phyloP scores from a whole-genome alignment of 2,113 vertebrate species.

The Pelodiscus sinensis region DNA sequence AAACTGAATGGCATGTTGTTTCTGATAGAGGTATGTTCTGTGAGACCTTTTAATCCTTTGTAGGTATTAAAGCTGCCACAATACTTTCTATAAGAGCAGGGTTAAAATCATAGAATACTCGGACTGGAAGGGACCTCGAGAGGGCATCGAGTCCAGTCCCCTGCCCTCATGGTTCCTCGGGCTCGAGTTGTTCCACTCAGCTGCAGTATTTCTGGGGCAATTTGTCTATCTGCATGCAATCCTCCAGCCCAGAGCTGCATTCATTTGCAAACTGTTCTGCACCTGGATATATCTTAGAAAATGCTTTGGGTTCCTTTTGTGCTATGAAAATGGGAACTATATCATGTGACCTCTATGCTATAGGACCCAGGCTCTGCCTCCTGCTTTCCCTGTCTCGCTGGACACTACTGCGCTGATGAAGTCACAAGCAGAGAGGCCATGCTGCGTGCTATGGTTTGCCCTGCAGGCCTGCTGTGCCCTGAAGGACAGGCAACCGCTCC shows the following conservation, averaged over 20 bases:
- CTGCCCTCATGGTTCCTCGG: not conserved
- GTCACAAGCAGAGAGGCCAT: conserved; percentile 87
- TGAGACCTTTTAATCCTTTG: fast-evolving
- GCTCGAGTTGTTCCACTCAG: not conserved
- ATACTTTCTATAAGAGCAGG: not conserved
- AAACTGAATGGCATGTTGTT: not conserved
- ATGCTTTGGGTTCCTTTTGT: fast-evolving
- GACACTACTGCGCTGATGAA: conserved; percentile 86
- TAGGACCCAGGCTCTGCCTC: conserved; percentile 82
- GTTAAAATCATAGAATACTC: too few species aligned
- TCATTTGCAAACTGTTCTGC: fast-evolving
- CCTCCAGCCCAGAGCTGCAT: not conserved
- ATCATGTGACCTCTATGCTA: not conserved
- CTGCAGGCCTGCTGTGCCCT: conserved; percentile 86
- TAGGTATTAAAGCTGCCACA: fast-evolving
- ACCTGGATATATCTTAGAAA: not conserved
- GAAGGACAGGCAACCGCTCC: conserved; percentile 83
- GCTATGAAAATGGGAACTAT: fast-evolving
- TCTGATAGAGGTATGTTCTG: not conserved
- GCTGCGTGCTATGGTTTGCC: conserved; percentile 85
- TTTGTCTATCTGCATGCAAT: not conserved
- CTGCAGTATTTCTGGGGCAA: not conserved
- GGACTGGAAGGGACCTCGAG: too few species aligned
- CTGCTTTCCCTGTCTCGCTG: conserved; percentile 83
- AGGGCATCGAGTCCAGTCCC: too few species aligned